Percentiles rank a stretch among this genome's conserved stretches.
phyloP scores from a whole-genome alignment of 2,113 vertebrate species.

The Syngnathus floridae region DNA sequence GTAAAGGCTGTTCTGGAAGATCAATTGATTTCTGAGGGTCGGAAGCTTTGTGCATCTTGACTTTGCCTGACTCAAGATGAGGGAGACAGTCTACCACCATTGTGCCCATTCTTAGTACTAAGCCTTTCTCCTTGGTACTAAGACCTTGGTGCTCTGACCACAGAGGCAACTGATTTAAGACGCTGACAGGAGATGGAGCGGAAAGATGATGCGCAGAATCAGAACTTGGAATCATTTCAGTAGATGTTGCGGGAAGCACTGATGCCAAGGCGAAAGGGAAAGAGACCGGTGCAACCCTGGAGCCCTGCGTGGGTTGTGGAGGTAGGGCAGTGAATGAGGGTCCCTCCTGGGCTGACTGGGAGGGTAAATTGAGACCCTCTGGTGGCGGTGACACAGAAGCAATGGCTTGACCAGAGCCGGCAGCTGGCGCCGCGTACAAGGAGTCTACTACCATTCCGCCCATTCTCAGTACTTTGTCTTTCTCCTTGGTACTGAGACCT shows the following conservation, averaged over 20 bases:
- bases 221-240: constrained; percentile 29
- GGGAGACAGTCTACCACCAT: constrained; percentile 21
- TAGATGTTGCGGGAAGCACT: constrained; percentile 31
- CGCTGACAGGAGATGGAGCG: constrained; percentile 16
- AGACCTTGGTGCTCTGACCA: constrained; percentile 27
- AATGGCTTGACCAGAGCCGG: constrained; percentile 22
- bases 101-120: constrained; percentile 25
- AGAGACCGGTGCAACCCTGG: constrained; percentile 52
- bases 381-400: constrained; percentile 25
- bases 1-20: constrained; percentile 25
- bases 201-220: constrained; percentile 21
- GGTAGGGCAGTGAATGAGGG: constrained; percentile 54
- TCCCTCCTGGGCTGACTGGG: constrained; percentile 28
- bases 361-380: constrained; percentile 21
- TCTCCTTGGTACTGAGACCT: constrained; percentile 20
- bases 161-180: constrained; percentile 20
- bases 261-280: constrained; percentile 56
- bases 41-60: constrained; percentile 18
- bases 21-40: constrained; percentile 25
- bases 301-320: constrained; percentile 63
- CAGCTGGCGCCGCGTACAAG: constrained; percentile 29
- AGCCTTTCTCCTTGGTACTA: constrained; percentile 17
- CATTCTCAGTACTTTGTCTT: constrained; percentile 5
- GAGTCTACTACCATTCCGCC: constrained; percentile 38
- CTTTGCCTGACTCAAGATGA: constrained; percentile 20